Percentiles rank a stretch among this genome's conserved stretches.
phyloP scores from a whole-genome alignment of 2,888 invertebrate species.

The Orthosia gracilis region DNA sequence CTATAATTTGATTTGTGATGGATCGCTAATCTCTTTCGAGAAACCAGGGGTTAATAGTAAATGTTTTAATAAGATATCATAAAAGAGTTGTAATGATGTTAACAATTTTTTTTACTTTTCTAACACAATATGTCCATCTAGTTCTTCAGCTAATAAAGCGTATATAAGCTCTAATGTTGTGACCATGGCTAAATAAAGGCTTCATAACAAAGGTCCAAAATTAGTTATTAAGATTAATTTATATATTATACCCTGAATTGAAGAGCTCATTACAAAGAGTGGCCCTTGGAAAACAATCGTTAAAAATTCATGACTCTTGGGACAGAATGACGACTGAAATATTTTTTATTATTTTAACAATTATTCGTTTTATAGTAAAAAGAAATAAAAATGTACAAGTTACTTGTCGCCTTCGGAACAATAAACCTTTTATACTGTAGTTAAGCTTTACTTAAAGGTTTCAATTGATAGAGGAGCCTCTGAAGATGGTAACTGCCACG shows the following conservation, averaged over 20 bases:
- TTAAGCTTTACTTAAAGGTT: not conserved
- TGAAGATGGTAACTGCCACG: not conserved
- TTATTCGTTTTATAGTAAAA: conserved; percentile 17
- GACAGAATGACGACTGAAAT: conserved; percentile 21
- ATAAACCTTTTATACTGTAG: not conserved
- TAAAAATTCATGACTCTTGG: conserved; percentile 56
- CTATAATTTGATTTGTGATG: too few species aligned
- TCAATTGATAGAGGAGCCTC: not conserved
- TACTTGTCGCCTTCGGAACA: not conserved
- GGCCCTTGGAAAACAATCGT: conserved; percentile 48
- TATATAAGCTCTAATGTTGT: not conserved
- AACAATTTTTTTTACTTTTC: too few species aligned
- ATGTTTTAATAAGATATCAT: too few species aligned
- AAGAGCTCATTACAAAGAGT: conserved; percentile 54
- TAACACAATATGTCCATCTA: not conserved
- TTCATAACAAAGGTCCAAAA: conserved; percentile 32
- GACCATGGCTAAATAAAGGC: conserved; percentile 13
- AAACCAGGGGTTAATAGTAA: too few species aligned
- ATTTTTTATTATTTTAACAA: conserved; percentile 45
- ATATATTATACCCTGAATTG: conserved; percentile 31
- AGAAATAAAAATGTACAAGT: conserved; percentile 6
- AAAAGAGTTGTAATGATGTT: too few species aligned
- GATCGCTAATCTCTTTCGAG: too few species aligned
- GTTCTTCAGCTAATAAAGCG: not conserved
- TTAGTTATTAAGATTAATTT: conserved; percentile 47